phyloP scores from a whole-genome alignment of 2,113 vertebrate species.

The Neolamprologus sp. region DNA sequence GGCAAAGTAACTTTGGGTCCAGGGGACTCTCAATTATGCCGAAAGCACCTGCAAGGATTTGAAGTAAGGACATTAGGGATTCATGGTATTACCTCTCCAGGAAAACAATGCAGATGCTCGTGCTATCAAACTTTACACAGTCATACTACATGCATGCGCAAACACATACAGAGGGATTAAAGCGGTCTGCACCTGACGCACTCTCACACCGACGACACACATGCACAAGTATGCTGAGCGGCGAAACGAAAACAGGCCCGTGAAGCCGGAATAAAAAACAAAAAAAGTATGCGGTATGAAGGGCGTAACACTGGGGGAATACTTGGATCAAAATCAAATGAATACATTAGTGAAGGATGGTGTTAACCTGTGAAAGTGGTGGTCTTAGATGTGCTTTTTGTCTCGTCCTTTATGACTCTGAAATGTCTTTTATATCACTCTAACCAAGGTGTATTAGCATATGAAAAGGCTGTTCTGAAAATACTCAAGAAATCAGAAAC shows the following conservation, averaged over 20 bases:
- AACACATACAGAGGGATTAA: neutral
- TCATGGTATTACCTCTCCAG: neutral
- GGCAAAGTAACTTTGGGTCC: conserved; percentile 33
- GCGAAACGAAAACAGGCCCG: neutral
- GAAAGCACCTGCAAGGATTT: conserved; percentile 58
- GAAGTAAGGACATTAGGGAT: conserved; percentile 51
- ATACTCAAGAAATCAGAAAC: conserved; percentile 37
- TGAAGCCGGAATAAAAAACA: neutral
- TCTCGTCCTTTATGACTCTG: conserved; percentile 36
- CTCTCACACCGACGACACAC: neutral
- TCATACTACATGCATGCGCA: neutral
- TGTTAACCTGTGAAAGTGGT: conserved; percentile 56
- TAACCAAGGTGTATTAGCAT: conserved; percentile 47
- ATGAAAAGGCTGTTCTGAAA: conserved; percentile 45
- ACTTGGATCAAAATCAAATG: conserved; percentile 36
- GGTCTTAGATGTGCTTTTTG: conserved; percentile 27
- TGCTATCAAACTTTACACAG: neutral
- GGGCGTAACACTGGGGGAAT: conserved; percentile 16
- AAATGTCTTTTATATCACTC: conserved; percentile 29
- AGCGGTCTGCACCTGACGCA: neutral
- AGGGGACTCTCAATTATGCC: conserved; percentile 43
- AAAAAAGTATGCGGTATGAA: neutral
- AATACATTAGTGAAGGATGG: conserved; percentile 38
- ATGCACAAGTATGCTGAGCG: neutral
- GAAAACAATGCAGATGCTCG: neutral